phyloP scores from a whole-genome alignment of 2,113 vertebrate species.

The Odontesthes bonariensis region DNA sequence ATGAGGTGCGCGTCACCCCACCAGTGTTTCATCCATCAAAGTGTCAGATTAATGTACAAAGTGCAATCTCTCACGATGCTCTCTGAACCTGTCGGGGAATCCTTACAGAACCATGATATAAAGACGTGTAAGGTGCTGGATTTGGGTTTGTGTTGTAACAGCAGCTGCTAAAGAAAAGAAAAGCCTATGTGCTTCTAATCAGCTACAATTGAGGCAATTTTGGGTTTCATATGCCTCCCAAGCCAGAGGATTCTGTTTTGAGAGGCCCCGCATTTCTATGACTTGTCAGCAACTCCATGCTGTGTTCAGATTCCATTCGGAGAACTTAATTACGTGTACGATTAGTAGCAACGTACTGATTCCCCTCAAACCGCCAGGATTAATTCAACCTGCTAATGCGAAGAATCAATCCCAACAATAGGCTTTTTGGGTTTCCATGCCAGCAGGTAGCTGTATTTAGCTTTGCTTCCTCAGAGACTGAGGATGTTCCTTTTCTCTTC shows the following conservation, averaged over 20 bases:
- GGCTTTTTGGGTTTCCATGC: constrained; percentile 47
- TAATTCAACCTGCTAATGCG: constrained; percentile 64
- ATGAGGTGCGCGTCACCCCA: constrained; percentile 48
- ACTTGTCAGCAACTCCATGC: constrained; percentile 19
- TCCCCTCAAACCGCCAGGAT: constrained; percentile 60
- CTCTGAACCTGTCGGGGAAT: constrained; percentile 48
- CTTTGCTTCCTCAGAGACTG: constrained; percentile 15
- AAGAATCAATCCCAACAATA: constrained; percentile 53
- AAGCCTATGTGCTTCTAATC: constrained; percentile 28
- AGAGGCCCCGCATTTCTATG: constrained; percentile 37
- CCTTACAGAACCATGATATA: constrained; percentile 57
- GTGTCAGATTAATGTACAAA: constrained; percentile 69
- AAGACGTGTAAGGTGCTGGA: constrained; percentile 32
- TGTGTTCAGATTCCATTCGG: constrained; percentile 48
- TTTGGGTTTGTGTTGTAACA: constrained; percentile 31
- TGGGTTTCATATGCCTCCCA: constrained; percentile 3
- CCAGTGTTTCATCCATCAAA: constrained; percentile 68
- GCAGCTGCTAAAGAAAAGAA: constrained; percentile 42
- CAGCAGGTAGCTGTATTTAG: constrained; percentile 55
- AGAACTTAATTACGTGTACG: constrained; percentile 59
- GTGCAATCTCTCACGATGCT: constrained; percentile 55
- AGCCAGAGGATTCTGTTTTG: constrained; percentile 27
- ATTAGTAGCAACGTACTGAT: constrained; percentile 65
- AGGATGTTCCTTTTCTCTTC: constrained; percentile 30
- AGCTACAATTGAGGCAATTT: constrained; percentile 34